phyloP scores from a whole-genome alignment of 64 coral and sea anemone species.

The Catalaphyllia jardinei region DNA sequence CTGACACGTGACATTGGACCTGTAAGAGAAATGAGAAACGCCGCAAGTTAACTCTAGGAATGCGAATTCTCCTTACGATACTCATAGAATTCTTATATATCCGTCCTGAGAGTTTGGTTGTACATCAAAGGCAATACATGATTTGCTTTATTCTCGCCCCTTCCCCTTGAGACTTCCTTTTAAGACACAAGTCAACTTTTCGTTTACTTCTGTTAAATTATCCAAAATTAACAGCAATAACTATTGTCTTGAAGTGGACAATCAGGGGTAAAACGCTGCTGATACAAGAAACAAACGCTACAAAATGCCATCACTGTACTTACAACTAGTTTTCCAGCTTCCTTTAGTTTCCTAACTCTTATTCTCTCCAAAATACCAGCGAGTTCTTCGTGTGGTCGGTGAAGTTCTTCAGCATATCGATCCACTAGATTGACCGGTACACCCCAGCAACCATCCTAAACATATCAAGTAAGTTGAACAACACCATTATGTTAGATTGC shows the following conservation, averaged over 20 bases:
- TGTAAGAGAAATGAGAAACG: conserved; percentile 1
- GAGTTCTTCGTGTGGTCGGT: conserved; percentile 69
- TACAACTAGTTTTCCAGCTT: conserved; percentile 25
- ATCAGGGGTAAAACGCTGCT: too few relatives aligned
- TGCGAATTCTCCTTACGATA: too few relatives aligned
- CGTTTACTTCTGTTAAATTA: too few relatives aligned
- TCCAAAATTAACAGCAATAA: too few relatives aligned
- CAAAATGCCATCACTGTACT: not conserved
- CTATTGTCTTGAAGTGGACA: too few relatives aligned
- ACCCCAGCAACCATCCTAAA: conserved; percentile 83
- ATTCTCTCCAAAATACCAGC: conserved; percentile 81
- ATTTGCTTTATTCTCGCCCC: too few relatives aligned
- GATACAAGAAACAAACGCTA: not conserved
- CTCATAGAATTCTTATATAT: too few relatives aligned
- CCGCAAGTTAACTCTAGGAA: too few relatives aligned
- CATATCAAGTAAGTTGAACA: not conserved
- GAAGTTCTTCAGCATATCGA: conserved; percentile 88
- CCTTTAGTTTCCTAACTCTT: conserved; percentile 66
- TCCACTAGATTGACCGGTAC: conserved; percentile 86
- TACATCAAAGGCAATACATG: too few relatives aligned
- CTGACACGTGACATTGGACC: conserved; percentile 68
- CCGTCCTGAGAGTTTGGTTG: too few relatives aligned
- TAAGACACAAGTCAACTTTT: too few relatives aligned
- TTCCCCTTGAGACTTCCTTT: too few relatives aligned
- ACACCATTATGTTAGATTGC: not conserved